Evolutionary conservation across 2,888 invertebrate genomes (phyloP).

Genomic region (Neuroscelio doddi): DNA sequence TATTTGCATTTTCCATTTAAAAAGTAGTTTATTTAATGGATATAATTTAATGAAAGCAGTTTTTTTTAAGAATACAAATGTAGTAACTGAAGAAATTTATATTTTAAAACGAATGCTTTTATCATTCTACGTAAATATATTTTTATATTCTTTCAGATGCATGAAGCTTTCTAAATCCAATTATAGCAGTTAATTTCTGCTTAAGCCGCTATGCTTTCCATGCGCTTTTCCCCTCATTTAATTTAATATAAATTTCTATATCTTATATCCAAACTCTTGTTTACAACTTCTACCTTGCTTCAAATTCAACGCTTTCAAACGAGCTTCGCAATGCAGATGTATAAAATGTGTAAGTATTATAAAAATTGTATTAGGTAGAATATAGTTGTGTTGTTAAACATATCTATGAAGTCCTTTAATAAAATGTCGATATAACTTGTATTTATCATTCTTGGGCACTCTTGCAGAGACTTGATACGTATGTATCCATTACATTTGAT

Average conservation of each 20-base stretch:
- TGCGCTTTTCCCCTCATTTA: constrained; percentile 57
- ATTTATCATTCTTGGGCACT: not conserved
- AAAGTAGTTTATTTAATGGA: too few relatives aligned
- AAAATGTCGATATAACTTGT: too few relatives aligned
- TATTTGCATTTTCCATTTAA: too few relatives aligned
- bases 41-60: too few relatives aligned
- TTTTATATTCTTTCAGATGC: constrained; percentile 71
- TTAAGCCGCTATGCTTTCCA: constrained; percentile 71
- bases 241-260: constrained; percentile 19
- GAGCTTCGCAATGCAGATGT: constrained; percentile 55
- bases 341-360: constrained; percentile 54
- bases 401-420: too few relatives aligned
- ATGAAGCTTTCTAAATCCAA: constrained; percentile 69
- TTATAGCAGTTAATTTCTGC: constrained; percentile 67
- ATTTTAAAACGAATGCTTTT: not conserved
- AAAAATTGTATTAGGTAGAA: not conserved
- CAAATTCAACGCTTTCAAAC: constrained; percentile 56
- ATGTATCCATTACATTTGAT: too few relatives aligned
- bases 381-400: not conserved
- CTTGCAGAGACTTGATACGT: not conserved
- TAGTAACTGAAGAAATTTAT: too few relatives aligned
- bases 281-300: constrained; percentile 47
- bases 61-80: too few relatives aligned
- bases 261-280: constrained; percentile 40
- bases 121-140: constrained; percentile 55